These are phyloP conservation scores for Corythoichthys intestinalis DNA, from an alignment of 2,113 vertebrate species.

Conservation along the genomic window DNA sequence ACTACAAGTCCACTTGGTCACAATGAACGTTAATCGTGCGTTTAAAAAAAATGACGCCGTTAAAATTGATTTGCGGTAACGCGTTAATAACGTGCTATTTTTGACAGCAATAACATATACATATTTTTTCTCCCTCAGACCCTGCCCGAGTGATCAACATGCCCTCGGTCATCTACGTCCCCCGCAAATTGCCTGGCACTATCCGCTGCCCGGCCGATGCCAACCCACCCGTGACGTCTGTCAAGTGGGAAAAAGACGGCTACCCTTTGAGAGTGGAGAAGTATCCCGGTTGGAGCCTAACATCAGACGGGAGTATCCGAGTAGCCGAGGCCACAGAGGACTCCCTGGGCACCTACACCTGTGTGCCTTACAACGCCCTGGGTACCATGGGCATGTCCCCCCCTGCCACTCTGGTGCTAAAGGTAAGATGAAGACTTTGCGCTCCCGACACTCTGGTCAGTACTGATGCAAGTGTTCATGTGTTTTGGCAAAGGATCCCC, in stretches of 20 bases:
- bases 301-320: conserved; percentile 92
- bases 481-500: conserved; percentile 82
- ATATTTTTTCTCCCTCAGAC: conserved; percentile 65
- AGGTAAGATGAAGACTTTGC: conserved; percentile 68
- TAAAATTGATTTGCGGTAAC: too few species aligned
- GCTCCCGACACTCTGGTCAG: too few species aligned
- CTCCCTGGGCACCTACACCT: conserved; percentile 99
- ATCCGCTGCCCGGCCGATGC: conserved; percentile 97
- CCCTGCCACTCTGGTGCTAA: conserved; percentile 97
- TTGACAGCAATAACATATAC: too few species aligned
- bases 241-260: conserved; percentile 98
- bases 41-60: too few species aligned
- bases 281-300: conserved; percentile 92
- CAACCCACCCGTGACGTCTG: conserved; percentile 88
- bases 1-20: too few species aligned
- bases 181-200: conserved; percentile 92
- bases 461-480: not conserved
- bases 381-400: conserved; percentile 99
- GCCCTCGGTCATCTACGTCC: conserved; percentile 94
- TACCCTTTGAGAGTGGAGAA: conserved; percentile 93
- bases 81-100: too few species aligned
- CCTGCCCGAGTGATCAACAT: conserved; percentile 98
- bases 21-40: too few species aligned
- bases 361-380: conserved; percentile 99
- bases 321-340: conserved; percentile 98